Percentiles rank a stretch among this genome's conserved stretches.
Conservation (phyloP, 2,888 invertebrate genomes). For the Ennomos erosarius region DNA sequence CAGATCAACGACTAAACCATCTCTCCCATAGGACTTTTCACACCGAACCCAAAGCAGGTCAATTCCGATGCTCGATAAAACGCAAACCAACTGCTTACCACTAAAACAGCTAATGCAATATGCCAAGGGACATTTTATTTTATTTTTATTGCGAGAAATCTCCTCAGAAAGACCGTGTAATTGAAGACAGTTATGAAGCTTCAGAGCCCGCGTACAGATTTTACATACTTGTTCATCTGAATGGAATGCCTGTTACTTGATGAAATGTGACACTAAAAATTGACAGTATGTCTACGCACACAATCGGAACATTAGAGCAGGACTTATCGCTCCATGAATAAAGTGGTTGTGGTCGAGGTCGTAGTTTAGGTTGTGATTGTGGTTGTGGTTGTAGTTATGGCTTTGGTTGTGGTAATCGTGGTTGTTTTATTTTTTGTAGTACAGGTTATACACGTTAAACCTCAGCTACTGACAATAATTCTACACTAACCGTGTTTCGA, state of each 20-base stretch:
- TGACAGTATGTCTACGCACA: no score
- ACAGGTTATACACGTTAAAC: not conserved
- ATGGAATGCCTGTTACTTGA: no score
- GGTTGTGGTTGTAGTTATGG: no score
- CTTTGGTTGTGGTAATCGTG: no score
- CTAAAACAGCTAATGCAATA: slow-evolving; percentile 48
- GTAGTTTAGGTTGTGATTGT: no score
- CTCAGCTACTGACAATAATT: slow-evolving; percentile 6
- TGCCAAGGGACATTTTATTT: slow-evolving; percentile 47
- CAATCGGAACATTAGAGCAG: no score
- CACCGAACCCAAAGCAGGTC: slow-evolving; percentile 15
- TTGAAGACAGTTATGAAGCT: slow-evolving; percentile 3
- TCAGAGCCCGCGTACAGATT: not conserved
- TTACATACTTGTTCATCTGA: no score
- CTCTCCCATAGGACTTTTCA: slow-evolving; percentile 1
- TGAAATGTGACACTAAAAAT: no score
- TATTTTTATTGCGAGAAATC: slow-evolving; percentile 52
- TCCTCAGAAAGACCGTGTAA: slow-evolving; percentile 15
- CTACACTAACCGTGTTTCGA: slow-evolving; percentile 3
- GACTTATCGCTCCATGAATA: no score
- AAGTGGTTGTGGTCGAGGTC: no score
- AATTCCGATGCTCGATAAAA: slow-evolving; percentile 19
- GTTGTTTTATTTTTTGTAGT: no score
- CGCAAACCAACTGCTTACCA: slow-evolving; percentile 30
- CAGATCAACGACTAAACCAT: no score